A percentile compares a stretch with the other conserved stretches of the same genome.
Evolutionary conservation across 1,140 invertebrate species (phyloP).

Genomic region (Meloidogyne hapla): DNA sequence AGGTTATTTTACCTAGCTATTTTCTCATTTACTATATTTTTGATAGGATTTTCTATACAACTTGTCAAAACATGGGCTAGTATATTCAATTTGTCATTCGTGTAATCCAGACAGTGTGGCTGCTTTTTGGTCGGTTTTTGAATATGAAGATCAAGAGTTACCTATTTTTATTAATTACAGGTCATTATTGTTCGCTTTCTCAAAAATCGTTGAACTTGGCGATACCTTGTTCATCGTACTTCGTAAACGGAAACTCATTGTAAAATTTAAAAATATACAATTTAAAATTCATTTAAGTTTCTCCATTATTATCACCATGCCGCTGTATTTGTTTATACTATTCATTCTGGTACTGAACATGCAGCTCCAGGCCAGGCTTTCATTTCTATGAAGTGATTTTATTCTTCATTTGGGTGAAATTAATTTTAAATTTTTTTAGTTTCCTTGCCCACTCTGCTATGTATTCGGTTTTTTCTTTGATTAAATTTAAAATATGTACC

Average conservation of each 20-base stretch:
- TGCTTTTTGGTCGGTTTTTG: slow-evolving; percentile 72
- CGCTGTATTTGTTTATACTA: slow-evolving; percentile 82
- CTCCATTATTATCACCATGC: slow-evolving; percentile 70
- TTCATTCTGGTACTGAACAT: slow-evolving; percentile 88
- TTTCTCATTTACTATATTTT: neutral
- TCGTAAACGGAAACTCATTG: slow-evolving; percentile 58
- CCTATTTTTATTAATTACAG: neutral
- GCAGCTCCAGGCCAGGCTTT: slow-evolving; percentile 93
- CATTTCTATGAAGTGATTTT: slow-evolving; percentile 67
- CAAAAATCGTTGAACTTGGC: slow-evolving; percentile 63
- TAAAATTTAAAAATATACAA: neutral
- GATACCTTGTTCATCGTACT: slow-evolving; percentile 63
- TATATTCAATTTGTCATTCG: slow-evolving; percentile 60
- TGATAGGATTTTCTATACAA: slow-evolving; percentile 60
- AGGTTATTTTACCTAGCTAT: slow-evolving; percentile 66
- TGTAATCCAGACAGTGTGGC: slow-evolving; percentile 80
- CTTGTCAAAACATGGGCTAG: slow-evolving; percentile 68
- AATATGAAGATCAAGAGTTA: neutral
- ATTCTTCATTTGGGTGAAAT: neutral
- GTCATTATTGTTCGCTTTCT: slow-evolving; percentile 56
- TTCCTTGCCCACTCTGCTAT: too few species aligned
- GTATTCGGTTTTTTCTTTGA: too few species aligned
- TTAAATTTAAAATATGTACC: too few species aligned
- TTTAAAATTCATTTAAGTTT: slow-evolving; percentile 30
- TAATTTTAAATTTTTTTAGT: neutral